Percentiles rank a stretch among this genome's conserved stretches.
Evolutionary conservation across 2,888 invertebrate genomes (phyloP).

Genomic region (Geotrupes spiniger): DNA sequence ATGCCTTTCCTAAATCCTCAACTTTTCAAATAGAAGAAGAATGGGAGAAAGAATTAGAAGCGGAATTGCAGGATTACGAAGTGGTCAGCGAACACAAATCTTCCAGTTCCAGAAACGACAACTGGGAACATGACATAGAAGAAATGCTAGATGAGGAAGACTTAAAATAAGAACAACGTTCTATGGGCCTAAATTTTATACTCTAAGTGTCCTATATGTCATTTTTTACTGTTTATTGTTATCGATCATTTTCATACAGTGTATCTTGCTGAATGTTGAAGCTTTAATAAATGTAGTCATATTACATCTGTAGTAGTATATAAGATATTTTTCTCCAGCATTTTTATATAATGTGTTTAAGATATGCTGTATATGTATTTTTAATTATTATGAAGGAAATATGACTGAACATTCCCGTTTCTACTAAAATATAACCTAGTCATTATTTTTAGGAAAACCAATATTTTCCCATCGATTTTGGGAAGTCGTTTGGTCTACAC

Average conservation of each 20-base stretch:
- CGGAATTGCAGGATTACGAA: conserved; percentile 93
- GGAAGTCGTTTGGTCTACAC: background rate
- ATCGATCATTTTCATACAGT: no score
- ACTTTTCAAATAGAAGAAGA: conserved; percentile 63
- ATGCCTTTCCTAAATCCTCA: conserved; percentile 38
- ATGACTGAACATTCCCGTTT: conserved; percentile 2
- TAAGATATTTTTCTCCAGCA: background rate
- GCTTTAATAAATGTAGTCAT: background rate
- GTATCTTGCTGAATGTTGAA: no score
- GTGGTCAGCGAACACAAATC: conserved; percentile 67
- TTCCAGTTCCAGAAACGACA: conserved; percentile 48
- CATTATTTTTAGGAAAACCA: no score
- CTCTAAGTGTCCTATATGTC: no score
- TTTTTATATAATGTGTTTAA: conserved; percentile 6
- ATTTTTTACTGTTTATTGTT: no score
- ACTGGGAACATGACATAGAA: conserved; percentile 49
- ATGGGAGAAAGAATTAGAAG: conserved; percentile 95
- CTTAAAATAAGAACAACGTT: conserved; percentile 43
- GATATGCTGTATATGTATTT: conserved; percentile 16
- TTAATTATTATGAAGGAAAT: conserved; percentile 19
- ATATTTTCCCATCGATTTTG: no score
- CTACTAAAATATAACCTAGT: no score
- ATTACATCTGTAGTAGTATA: background rate
- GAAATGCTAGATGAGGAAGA: conserved; percentile 48
- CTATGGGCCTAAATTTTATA: no score